Base-by-base conservation (phyloP, 1,140 invertebrate species). In the Cotesia glomerata region DNA sequence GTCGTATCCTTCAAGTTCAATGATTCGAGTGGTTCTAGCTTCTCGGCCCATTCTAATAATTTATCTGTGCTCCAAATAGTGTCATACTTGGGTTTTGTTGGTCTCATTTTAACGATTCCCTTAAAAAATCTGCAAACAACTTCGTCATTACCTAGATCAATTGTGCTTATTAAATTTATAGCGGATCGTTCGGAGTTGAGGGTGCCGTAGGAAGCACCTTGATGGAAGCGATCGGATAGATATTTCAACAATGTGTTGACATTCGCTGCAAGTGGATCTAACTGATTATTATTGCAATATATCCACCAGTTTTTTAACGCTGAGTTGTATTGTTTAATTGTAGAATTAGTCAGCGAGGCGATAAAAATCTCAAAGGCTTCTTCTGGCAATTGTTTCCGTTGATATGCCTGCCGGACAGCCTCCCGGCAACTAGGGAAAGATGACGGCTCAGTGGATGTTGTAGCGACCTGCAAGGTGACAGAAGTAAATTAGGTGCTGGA, bases 181-280 rank as follows among this genome's bases (percentile, higher is more conserved):
- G 77, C 77, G 5, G 76, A 65, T 39, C 63, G 45, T 49, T 65
- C 75, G 14, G 62, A 69, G 71, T 79, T 79, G n/a, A 79, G 45
- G 3, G 69, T 63, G 7, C 69, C 61, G 18, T 71, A 71, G 7
- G 59, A 51, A 18, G 69, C 61, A n/a, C 69, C 69, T 39, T 32
- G 13, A 18, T 71, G 16, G 45, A 51, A 71, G 16, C 56, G 49
- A 3, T 63, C 56, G n/a, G 45, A 51, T 64, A 71, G 32, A 11
- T 52, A 26, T 16, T 8, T 26, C 4, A 59, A 26, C 4, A 59
- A 16, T 9, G 7, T 26, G 7, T 16, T 26, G 2, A 59, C 18
- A 8, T 8, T 16, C 16, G 56, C 14, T 59, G 56, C n/a, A 18
- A 9, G 18, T 18, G 18, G 4, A 69, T 59, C 35, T 14, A 56